Conservation (phyloP, 2,888 invertebrate genomes). For the Rotaria macrura region DNA sequence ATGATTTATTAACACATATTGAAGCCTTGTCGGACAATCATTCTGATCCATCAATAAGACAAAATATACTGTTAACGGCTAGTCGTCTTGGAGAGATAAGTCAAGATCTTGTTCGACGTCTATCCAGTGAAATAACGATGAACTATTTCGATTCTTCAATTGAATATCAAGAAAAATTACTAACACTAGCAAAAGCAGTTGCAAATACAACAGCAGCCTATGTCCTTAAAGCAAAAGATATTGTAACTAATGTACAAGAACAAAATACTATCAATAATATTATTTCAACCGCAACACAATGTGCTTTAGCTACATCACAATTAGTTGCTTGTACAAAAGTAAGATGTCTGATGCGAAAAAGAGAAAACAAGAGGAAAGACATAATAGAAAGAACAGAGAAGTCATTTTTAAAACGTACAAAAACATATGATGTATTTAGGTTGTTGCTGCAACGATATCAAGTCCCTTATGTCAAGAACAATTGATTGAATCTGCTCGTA, state of each 20-base stretch:
- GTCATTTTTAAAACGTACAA: no score
- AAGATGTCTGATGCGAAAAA: no score
- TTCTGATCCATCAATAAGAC: background rate
- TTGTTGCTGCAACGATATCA: slow-evolving; percentile 57
- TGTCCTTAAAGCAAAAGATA: slow-evolving; percentile 87
- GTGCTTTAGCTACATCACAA: slow-evolving; percentile 90
- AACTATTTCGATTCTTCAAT: slow-evolving; percentile 14
- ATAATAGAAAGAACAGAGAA: background rate
- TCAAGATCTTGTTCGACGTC: slow-evolving; percentile 25
- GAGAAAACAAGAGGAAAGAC: no score
- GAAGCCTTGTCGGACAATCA: slow-evolving; percentile 58
- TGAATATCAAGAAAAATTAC: slow-evolving; percentile 64
- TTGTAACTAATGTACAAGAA: slow-evolving; percentile 73
- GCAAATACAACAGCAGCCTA: slow-evolving; percentile 93
- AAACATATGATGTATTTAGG: slow-evolving; percentile 46
- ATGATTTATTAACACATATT: slow-evolving; percentile 79
- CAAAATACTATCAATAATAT: slow-evolving; percentile 71
- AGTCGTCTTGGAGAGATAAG: slow-evolving; percentile 28
- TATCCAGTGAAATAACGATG: slow-evolving; percentile 2
- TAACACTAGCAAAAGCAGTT: slow-evolving; percentile 86
- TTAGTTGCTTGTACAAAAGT: slow-evolving; percentile 90
- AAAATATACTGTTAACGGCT: slow-evolving; percentile 25
- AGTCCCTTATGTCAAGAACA: slow-evolving; percentile 66
- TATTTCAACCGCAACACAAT: slow-evolving; percentile 88
- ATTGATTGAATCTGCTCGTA: slow-evolving; percentile 76